Base-by-base conservation (phyloP, 2,888 invertebrate species). In the Eupithecia exiguata region DNA sequence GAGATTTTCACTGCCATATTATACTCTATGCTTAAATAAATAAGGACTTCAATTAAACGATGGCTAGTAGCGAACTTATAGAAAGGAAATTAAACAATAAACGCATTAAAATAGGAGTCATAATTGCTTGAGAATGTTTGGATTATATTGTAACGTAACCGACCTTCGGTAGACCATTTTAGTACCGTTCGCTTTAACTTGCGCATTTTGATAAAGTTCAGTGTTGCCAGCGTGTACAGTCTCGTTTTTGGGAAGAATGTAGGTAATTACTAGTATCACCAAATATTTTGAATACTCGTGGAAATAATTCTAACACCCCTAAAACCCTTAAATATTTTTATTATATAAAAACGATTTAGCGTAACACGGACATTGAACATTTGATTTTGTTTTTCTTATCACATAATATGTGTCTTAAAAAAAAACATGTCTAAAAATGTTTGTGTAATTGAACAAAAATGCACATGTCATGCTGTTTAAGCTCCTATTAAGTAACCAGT, bases 111-210 rank as follows among this genome's bases (percentile, higher is more conserved):
- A 69, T 73, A 81, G 71, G 38, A 72, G 25, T 9, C 65, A 71
- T 35, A 77, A 71, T 81, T 9, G 71, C 21, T 74, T 74, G 72
- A 40, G 0, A n/a, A 80, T 76, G 72, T 81, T 53, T 79, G 78
- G 76, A 78, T 76, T 77, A 74, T 76, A 77, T 78, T 68, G 70
- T 69, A 77, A 79, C 68, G 82, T 81, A 77, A 79, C 68, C 77
- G 86, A 76, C 85, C 85, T 88, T 88, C 88, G 78, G 78, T 82
- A 80, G 78, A 82, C 78, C 82, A 84, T 85, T 86, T 83, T 82
- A 75, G 82, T 79, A 83, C 76, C 77, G 82, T 82, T 84, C 80
- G 79, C 78, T 84, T 79, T 78, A 21, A 81, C 80, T 82, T 81
- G 79, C 82, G 85, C 83, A 84, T 84, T 84, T 76, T 82, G 83